These are phyloP conservation scores for Ernsta delagoae DNA, from an alignment of 2,888 invertebrate genomes.

Conservation along the genomic window DNA sequence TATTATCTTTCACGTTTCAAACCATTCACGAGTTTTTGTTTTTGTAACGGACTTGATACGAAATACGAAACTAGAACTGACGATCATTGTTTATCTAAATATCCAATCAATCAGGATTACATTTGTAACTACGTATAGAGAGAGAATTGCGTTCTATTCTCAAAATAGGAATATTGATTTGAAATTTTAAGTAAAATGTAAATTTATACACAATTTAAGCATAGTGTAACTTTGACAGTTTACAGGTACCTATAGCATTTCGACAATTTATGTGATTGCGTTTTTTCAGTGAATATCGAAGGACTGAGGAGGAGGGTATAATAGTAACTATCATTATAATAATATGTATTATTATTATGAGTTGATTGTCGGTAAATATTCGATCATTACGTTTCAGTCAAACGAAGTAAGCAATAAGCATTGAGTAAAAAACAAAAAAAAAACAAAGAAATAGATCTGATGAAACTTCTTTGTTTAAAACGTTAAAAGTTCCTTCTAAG, in stretches of 20 bases:
- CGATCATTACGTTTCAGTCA: background rate
- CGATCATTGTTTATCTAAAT: slow-evolving; percentile 13
- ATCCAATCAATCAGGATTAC: slow-evolving; percentile 20
- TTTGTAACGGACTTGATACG: slow-evolving; percentile 13
- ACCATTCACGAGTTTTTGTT: slow-evolving; percentile 17
- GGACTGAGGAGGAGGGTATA: too few relatives aligned
- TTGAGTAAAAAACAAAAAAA: background rate
- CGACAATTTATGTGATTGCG: too few relatives aligned
- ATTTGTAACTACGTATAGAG: background rate
- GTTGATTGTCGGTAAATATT: background rate
- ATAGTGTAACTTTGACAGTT: too few relatives aligned
- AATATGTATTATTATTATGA: too few relatives aligned
- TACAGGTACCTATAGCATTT: too few relatives aligned
- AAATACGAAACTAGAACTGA: slow-evolving; percentile 11
- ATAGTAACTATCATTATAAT: too few relatives aligned
- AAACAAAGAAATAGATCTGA: background rate
- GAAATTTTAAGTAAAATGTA: background rate
- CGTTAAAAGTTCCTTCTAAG: background rate
- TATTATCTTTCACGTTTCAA: slow-evolving; percentile 23
- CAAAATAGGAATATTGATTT: background rate
- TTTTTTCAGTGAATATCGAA: too few relatives aligned
- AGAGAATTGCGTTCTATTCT: background rate
- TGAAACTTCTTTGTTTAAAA: background rate
- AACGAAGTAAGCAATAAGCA: background rate
- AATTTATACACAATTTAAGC: background rate